phyloP scores from a whole-genome alignment of 2,113 vertebrate genomes.

The Callionymus lyra region DNA sequence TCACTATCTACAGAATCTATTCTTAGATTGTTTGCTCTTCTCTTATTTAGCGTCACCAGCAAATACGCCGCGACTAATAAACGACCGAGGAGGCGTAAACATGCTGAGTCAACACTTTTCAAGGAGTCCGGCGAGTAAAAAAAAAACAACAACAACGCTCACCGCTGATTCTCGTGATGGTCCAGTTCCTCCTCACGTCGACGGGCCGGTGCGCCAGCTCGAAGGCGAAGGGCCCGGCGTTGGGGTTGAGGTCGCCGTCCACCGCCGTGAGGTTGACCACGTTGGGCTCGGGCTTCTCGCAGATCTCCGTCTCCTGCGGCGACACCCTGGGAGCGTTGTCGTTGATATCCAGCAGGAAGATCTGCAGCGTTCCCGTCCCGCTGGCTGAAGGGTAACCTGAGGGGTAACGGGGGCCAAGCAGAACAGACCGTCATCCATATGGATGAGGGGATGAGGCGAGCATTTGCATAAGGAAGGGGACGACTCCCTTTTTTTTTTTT shows the following conservation, averaged over 20 bases:
- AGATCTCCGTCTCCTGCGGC: constrained; percentile 85
- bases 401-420: constrained; percentile 27
- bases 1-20: no score
- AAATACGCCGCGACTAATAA: no score
- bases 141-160: constrained; percentile 15
- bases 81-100: no score
- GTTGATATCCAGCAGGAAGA: constrained; percentile 88
- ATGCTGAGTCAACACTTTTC: no score
- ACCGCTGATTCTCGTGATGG: constrained; percentile 88
- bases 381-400: constrained; percentile 84
- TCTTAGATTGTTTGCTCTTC: no score
- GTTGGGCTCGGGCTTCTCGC: constrained; percentile 86
- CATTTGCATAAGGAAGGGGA: constrained; percentile 17
- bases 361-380: constrained; percentile 90
- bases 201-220: constrained; percentile 78
- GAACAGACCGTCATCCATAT: constrained; percentile 7
- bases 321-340: constrained; percentile 91
- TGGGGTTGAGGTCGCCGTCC: constrained; percentile 88
- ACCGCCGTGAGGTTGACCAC: constrained; percentile 93
- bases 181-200: constrained; percentile 89
- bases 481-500: not conserved
- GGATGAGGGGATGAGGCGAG: constrained; percentile 13
- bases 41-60: no score
- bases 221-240: constrained; percentile 91
- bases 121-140: no score